Conservation (phyloP, 2,888 invertebrate species). For the Drosophila mayaguana region DNA sequence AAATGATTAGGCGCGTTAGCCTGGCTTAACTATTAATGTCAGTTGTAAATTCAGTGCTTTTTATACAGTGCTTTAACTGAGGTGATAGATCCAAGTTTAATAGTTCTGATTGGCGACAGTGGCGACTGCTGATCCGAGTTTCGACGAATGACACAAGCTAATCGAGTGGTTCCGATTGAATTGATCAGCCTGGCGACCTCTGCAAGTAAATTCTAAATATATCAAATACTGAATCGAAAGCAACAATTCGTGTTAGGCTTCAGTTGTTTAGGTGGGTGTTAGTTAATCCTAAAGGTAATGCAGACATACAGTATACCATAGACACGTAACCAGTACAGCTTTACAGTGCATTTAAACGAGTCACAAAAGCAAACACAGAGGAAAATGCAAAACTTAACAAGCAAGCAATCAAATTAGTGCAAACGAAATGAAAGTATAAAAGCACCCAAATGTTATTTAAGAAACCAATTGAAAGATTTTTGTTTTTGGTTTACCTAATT, state of each 20-base stretch:
- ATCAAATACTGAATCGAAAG: not conserved
- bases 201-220: not conserved
- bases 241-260: not conserved
- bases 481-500: conserved; percentile 52
- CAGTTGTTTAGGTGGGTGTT: not conserved
- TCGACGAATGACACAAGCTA: not conserved
- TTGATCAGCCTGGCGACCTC: not conserved
- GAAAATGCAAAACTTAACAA: not conserved
- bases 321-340: not conserved
- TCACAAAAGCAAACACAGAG: not conserved
- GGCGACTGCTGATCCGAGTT: not conserved
- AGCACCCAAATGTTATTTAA: not conserved
- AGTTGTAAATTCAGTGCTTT: not conserved
- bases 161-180: not conserved
- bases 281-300: not conserved
- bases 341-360: not conserved
- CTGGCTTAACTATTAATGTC: not conserved
- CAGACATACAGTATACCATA: not conserved
- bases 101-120: not conserved
- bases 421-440: not conserved
- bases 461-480: conserved; percentile 1
- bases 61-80: not conserved
- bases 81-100: not conserved
- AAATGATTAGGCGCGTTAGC: not conserved
- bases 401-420: conserved; percentile 7